Conservation (phyloP, 2,888 invertebrate species). For the Agelastica alni region DNA sequence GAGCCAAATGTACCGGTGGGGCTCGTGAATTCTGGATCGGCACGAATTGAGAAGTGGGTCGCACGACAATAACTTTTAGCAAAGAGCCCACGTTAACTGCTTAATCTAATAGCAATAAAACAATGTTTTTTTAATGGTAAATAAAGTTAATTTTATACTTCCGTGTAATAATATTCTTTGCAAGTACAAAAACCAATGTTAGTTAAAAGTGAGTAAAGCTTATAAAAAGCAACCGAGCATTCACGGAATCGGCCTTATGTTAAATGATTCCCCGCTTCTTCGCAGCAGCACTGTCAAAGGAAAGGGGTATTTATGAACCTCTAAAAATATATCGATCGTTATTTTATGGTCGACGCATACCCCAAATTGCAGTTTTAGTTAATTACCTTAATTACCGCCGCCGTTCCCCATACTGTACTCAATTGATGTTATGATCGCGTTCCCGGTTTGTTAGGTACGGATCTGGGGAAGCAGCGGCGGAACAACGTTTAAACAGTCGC, state of each 20-base stretch:
- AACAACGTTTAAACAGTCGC: too few species aligned
- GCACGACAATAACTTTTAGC: too few species aligned
- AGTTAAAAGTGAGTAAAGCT: too few species aligned
- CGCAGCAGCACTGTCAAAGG: not conserved
- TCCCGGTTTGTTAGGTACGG: not conserved
- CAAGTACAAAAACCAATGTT: too few species aligned
- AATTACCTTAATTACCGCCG: constrained; percentile 8
- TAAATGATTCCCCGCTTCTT: constrained; percentile 2
- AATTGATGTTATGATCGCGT: constrained; percentile 4
- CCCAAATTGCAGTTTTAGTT: constrained; percentile 11
- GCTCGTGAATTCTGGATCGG: too few species aligned
- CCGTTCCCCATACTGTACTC: constrained; percentile 4
- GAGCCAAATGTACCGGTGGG: too few species aligned
- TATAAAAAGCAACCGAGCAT: constrained; percentile 1
- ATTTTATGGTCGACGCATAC: constrained; percentile 10
- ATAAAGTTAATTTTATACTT: too few species aligned
- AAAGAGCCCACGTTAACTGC: too few species aligned
- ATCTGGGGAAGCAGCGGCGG: constrained; percentile 3
- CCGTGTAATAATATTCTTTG: too few species aligned
- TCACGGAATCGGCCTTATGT: not conserved
- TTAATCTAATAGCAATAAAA: too few species aligned
- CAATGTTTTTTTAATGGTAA: too few species aligned
- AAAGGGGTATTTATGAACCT: constrained; percentile 10
- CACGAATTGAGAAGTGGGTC: too few species aligned
- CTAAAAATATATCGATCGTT: constrained; percentile 11